Evolutionary conservation across 2,888 invertebrate genomes (phyloP).

Genomic region (Caenorhabditis parvicauda): DNA sequence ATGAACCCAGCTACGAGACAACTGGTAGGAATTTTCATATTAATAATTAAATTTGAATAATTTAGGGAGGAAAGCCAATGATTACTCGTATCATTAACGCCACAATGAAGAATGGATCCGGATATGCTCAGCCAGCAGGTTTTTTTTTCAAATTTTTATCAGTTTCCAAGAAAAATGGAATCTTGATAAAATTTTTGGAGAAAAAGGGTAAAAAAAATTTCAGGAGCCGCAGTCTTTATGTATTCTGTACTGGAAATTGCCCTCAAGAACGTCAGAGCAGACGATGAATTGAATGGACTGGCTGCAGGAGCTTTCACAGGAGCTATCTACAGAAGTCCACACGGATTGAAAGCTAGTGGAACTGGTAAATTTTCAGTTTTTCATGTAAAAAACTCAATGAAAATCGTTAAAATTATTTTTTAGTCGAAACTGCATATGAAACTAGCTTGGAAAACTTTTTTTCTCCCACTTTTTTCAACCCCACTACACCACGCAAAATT

Average conservation of each 20-base stretch:
- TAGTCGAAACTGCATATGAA: neutral
- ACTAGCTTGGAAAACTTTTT: neutral
- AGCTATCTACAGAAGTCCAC: conserved; percentile 56
- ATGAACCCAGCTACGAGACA: conserved; percentile 53
- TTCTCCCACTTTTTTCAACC: neutral
- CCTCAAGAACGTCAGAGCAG: conserved; percentile 46
- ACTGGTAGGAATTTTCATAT: conserved; percentile 29
- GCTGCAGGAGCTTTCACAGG: conserved; percentile 60
- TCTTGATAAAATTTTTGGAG: too few species aligned
- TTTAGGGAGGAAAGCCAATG: conserved; percentile 48
- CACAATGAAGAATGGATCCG: conserved; percentile 59
- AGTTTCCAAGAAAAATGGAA: too few species aligned
- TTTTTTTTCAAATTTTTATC: neutral
- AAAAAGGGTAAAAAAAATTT: too few species aligned
- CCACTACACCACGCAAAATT: neutral
- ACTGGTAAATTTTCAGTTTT: conserved; percentile 24
- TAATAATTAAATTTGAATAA: neutral
- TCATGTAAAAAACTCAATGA: neutral
- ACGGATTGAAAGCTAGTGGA: conserved; percentile 51
- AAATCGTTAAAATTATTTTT: neutral
- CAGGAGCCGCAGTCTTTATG: conserved; percentile 54
- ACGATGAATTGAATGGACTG: conserved; percentile 56
- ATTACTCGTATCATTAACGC: conserved; percentile 59
- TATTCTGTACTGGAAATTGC: conserved; percentile 57
- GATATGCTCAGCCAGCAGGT: conserved; percentile 56